Evolutionary conservation across 1,140 invertebrate species (phyloP).

Genomic region (Hyphantria cunea): DNA sequence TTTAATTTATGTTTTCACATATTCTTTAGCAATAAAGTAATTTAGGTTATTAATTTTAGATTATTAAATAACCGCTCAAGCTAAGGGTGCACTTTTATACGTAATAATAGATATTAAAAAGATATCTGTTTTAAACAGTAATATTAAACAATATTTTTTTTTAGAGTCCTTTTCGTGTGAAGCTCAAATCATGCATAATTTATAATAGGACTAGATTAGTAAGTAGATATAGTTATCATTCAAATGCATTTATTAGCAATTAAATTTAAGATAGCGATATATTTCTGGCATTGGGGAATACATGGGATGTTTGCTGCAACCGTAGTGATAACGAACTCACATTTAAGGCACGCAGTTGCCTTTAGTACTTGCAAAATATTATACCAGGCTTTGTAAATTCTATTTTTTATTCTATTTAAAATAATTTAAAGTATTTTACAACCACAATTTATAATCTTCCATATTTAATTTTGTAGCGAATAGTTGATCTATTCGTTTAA

Average conservation of each 20-base stretch:
- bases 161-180: background rate
- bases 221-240: slow-evolving; percentile 20
- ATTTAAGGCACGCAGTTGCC: too few relatives aligned
- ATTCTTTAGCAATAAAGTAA: too few relatives aligned
- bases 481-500: too few relatives aligned
- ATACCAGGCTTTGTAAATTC: too few relatives aligned
- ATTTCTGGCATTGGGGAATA: slow-evolving; percentile 24
- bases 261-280: slow-evolving; percentile 8
- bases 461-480: too few relatives aligned
- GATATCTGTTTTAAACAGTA: background rate
- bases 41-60: background rate
- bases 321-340: too few relatives aligned
- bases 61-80: background rate
- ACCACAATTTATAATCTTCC: too few relatives aligned
- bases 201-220: background rate
- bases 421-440: too few relatives aligned
- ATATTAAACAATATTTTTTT: too few relatives aligned
- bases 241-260: slow-evolving; percentile 17
- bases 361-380: too few relatives aligned
- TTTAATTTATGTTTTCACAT: too few relatives aligned
- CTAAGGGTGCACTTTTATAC: background rate
- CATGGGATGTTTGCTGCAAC: slow-evolving; percentile 34
- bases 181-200: background rate
- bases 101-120: background rate
- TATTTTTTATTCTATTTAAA: too few relatives aligned